These are phyloP conservation scores for Rattus norvegicus DNA, from an alignment of 2,113 vertebrate genomes.

Conservation along the genomic window GRCr8 NC_086020.1:25207501-25208000, in stretches of 20 bases:
- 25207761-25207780: not conserved
- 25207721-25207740: not conserved
- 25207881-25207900: not conserved
- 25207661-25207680: not conserved
- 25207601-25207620: not conserved
- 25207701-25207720: not conserved
- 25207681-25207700: not conserved
- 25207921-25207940: not conserved
- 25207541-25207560: no score
- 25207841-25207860: not conserved
- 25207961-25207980: not conserved
- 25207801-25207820: not conserved
- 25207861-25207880: not conserved
- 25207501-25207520: no score
- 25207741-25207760: not conserved
- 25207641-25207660: not conserved
- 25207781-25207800: not conserved
- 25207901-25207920: not conserved
- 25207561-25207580: not conserved
- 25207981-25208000: not conserved
- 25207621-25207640: not conserved
- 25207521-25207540: no score
- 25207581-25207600: not conserved
- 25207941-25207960: not conserved
- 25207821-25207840: not conserved